Evolutionary conservation across 1,140 invertebrate genomes (phyloP), one percentile per base, ranked within the genome.

Genomic region (Pinna nobilis): DNA sequence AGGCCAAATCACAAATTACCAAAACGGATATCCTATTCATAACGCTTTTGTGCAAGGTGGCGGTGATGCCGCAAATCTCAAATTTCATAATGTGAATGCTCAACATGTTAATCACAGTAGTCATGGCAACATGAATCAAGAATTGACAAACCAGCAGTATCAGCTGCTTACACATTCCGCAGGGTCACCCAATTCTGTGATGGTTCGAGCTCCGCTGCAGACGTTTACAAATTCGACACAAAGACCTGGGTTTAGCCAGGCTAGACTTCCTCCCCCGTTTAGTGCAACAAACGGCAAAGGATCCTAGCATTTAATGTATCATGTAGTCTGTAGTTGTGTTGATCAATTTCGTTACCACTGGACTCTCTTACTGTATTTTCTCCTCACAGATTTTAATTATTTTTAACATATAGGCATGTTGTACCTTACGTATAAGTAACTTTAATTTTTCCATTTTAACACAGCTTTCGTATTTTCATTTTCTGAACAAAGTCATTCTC

Each of bases 21-120:
- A 69, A n/a, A 69, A 69, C 35, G 66, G 66, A 18, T 69, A 57
- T 44, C 66, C 66, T 33, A 25, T 69, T 28, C 66, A 59, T 44
- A 50, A 50, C 25, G 59, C 53, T 15, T 69, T 39, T 59, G 30
- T 69, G 41, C 66, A 69, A 37, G 51, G 47, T 44, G 53, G 33
- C 30, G 35, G 33, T 59, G 66, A 69, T 59, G 28, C 37, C 53
- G 39, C 39, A 33, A 44, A 63, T 28, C 39, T 63, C 30, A 35
- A 63, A 63, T 9, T 63, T 44, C 39, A 63, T 41, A 63, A 63
- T 35, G 30, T 63, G 59, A 63, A 63, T 63, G 59, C 59, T 63
- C 59, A 63, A 63, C 59, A 63, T 15, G 23, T 25, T 18, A 35
- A 63, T 13, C 59, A 41, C 23, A 13, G 28, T 32, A 23, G 28